phyloP scores from a whole-genome alignment of 2,113 vertebrate species.

The Zingel zingel region DNA sequence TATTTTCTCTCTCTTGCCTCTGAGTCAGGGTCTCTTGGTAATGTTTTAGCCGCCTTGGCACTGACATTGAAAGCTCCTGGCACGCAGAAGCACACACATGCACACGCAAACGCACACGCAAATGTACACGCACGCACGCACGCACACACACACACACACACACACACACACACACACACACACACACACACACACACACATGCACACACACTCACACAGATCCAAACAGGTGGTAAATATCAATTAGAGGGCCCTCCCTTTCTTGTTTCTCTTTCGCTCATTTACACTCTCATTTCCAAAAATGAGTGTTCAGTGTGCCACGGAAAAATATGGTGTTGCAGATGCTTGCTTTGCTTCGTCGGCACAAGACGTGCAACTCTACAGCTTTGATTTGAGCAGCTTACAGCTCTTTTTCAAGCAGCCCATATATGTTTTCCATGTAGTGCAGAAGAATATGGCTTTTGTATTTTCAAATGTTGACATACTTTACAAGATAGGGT shows the following conservation, averaged over 20 bases:
- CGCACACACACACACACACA: conserved; percentile 12
- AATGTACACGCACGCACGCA: background rate
- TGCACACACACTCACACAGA: conserved; percentile 5
- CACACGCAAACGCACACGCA: conserved; percentile 5
- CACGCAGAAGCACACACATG: conserved; percentile 28
- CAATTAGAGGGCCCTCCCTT: conserved; percentile 65
- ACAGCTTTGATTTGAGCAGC: conserved; percentile 37
- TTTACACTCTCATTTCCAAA: conserved; percentile 45
- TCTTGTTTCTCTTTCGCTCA: conserved; percentile 52
- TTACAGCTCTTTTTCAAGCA: conserved; percentile 29
- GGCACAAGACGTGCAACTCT: conserved; percentile 49
- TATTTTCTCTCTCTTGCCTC: conserved; percentile 50
- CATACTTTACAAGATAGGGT: background rate
- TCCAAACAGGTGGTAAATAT: conserved; percentile 79
- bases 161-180: conserved; percentile 10
- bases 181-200: background rate
- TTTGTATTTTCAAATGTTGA: background rate
- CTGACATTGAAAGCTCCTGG: conserved; percentile 66
- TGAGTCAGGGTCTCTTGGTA: conserved; percentile 60
- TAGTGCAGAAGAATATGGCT: background rate
- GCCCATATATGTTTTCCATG: conserved; percentile 36
- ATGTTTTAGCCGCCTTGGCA: conserved; percentile 73
- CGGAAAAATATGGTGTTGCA: conserved; percentile 58
- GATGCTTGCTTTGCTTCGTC: conserved; percentile 67
- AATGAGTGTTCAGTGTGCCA: conserved; percentile 33